These are phyloP conservation scores for Martes flavigula DNA, from an alignment of 2,797 vertebrate genomes.

Conservation along the genomic window DNA sequence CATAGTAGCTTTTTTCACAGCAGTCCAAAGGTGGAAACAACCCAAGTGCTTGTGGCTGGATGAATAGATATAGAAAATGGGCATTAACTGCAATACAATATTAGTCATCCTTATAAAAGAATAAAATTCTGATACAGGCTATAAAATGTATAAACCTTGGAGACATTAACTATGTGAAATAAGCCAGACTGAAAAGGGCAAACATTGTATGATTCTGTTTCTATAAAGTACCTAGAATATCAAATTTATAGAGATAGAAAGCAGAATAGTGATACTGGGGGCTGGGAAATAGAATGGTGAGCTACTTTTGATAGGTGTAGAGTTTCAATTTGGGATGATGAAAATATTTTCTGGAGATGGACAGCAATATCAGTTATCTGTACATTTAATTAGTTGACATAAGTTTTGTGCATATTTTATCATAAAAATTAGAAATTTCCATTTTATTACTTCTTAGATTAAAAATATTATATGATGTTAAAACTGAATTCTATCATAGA, in stretches of 20 bases:
- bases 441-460: neutral
- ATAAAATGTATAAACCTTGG: neutral
- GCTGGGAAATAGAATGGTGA: neutral
- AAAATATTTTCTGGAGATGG: neutral
- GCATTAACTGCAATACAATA: neutral
- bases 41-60: neutral
- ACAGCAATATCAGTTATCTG: neutral
- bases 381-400: neutral
- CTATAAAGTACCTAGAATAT: neutral
- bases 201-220: neutral
- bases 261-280: neutral
- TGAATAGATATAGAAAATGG: neutral
- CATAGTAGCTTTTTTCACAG: neutral
- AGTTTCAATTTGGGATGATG: neutral
- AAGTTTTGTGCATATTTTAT: neutral
- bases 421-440: neutral
- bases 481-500: neutral
- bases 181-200: neutral
- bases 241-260: neutral
- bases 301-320: neutral
- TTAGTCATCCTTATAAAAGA: neutral
- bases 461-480: neutral
- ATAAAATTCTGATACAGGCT: neutral
- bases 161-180: neutral
- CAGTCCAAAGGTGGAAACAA: neutral